phyloP scores from a whole-genome alignment of 2,888 invertebrate genomes.

The Byasa hedistus region DNA sequence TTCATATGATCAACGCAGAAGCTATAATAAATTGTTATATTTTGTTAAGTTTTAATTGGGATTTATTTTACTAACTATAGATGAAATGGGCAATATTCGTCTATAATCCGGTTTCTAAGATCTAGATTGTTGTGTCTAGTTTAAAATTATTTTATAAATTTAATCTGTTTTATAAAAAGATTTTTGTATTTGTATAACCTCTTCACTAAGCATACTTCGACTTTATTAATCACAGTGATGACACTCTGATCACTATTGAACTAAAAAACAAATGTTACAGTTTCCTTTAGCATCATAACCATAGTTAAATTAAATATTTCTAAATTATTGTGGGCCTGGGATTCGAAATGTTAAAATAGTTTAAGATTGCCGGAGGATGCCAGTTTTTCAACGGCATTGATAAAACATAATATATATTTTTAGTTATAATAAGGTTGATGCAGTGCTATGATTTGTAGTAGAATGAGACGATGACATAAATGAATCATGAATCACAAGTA shows the following conservation, averaged over 20 bases:
- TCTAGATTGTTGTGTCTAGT: no score
- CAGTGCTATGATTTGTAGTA: neutral
- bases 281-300: neutral
- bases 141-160: no score
- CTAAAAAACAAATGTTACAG: neutral
- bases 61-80: neutral
- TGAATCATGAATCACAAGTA: slow-evolving; percentile 11
- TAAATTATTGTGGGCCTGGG: neutral
- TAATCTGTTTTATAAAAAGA: no score
- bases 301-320: neutral
- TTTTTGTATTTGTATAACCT: no score
- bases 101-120: neutral
- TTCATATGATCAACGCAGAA: slow-evolving; percentile 7
- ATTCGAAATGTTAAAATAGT: no score
- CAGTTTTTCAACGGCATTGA: neutral
- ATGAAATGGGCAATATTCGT: no score
- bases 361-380: no score
- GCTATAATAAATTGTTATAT: neutral
- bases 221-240: no score
- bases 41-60: neutral
- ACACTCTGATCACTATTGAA: no score
- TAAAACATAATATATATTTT: neutral
- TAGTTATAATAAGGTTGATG: neutral
- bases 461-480: slow-evolving; percentile 5
- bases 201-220: no score